Evolutionary conservation across 1,140 invertebrate genomes (phyloP).

Genomic region (Hestina assimilis): DNA sequence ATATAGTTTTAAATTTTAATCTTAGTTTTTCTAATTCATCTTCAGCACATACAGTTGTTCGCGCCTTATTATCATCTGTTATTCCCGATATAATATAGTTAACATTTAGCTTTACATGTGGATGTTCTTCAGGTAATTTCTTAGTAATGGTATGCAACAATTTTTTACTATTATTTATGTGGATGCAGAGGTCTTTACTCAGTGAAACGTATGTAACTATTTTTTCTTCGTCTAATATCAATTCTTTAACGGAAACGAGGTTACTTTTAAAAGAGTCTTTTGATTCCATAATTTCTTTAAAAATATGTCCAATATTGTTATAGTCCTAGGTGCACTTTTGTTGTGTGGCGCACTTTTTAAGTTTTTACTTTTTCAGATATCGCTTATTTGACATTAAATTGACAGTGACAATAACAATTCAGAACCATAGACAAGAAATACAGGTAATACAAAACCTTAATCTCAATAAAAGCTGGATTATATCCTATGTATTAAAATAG

Average conservation of each 20-base stretch:
- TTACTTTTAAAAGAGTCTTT: conserved; percentile 11
- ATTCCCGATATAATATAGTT: conserved; percentile 59
- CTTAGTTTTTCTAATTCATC: conserved; percentile 38
- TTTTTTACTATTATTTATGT: conserved; percentile 61
- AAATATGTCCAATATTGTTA: too few relatives aligned
- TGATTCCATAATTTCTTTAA: conserved; percentile 14
- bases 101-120: conserved; percentile 42
- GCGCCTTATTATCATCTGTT: conserved; percentile 40
- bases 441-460: too few relatives aligned
- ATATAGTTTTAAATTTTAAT: conserved; percentile 43
- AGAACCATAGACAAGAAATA: too few relatives aligned
- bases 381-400: too few relatives aligned
- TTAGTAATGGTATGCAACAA: conserved; percentile 43
- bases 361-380: too few relatives aligned
- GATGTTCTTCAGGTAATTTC: conserved; percentile 36
- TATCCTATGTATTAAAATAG: too few relatives aligned
- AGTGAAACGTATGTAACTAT: conserved; percentile 62
- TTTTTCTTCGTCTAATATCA: conserved; percentile 61
- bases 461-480: too few relatives aligned
- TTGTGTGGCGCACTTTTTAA: conserved; percentile 1
- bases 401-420: background rate
- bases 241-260: conserved; percentile 49
- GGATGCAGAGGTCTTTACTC: conserved; percentile 64
- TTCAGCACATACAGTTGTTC: conserved; percentile 49
- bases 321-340: too few relatives aligned